These are phyloP conservation scores for Melipona bicolor DNA, from an alignment of 2,888 invertebrate genomes.

Conservation along the genomic window DNA sequence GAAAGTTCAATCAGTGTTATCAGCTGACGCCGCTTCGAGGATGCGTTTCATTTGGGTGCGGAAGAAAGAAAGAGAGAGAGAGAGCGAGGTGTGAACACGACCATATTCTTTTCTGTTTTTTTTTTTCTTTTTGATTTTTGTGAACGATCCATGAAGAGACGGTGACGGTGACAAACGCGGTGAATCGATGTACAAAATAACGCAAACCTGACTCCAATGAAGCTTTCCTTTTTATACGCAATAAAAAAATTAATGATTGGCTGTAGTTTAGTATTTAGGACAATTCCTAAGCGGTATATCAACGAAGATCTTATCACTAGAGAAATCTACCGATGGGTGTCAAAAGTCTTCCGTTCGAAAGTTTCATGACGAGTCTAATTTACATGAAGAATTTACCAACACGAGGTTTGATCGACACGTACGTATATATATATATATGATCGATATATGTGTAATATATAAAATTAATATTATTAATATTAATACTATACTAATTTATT, in stretches of 20 bases:
- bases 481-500: too few species aligned
- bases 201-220: constrained; percentile 34
- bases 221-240: constrained; percentile 33
- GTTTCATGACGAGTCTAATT: too few species aligned
- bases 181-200: constrained; percentile 36
- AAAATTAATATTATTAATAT: too few species aligned
- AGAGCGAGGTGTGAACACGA: constrained; percentile 16
- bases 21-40: constrained; percentile 28
- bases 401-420: too few species aligned
- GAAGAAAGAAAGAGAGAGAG: neutral
- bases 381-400: too few species aligned
- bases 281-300: too few species aligned
- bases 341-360: too few species aligned
- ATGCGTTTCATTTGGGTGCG: neutral
- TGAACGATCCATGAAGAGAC: constrained; percentile 27
- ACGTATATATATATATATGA: too few species aligned
- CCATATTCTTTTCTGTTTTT: neutral
- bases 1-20: constrained; percentile 75
- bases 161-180: constrained; percentile 27
- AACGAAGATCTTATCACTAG: too few species aligned
- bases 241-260: neutral
- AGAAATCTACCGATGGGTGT: too few species aligned
- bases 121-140: neutral
- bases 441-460: too few species aligned
- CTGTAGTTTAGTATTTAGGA: too few species aligned